Evolutionary conservation across 2,888 invertebrate genomes (phyloP).

Genomic region (Cynaeus angustus): DNA sequence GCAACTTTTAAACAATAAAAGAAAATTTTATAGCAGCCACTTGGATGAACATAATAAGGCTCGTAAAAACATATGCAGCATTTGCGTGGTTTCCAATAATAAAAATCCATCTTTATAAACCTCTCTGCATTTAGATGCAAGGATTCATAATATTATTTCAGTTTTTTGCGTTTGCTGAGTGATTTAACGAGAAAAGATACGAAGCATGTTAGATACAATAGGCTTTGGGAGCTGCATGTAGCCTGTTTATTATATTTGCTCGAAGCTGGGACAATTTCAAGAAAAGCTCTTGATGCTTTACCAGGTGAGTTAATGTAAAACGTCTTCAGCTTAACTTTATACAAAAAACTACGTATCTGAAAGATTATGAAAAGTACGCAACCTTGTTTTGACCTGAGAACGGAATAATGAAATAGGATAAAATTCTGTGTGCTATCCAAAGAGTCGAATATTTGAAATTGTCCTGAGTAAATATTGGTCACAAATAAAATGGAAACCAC

Average conservation of each 20-base stretch:
- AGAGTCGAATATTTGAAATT: too few relatives aligned
- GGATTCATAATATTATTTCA: neutral
- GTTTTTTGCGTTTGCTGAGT: constrained; percentile 3
- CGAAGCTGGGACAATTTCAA: constrained; percentile 1
- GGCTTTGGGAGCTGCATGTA: constrained; percentile 14
- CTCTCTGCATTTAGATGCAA: too few relatives aligned
- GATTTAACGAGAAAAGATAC: constrained; percentile 8
- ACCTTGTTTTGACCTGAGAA: too few relatives aligned
- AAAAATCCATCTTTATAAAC: too few relatives aligned
- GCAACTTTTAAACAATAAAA: constrained; percentile 22
- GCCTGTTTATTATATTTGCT: constrained; percentile 26
- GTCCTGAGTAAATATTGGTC: too few relatives aligned
- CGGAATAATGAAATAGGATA: too few relatives aligned
- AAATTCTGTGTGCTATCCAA: too few relatives aligned
- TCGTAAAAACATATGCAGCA: constrained; percentile 5
- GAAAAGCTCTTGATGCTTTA: constrained; percentile 22
- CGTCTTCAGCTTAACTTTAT: too few relatives aligned
- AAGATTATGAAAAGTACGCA: too few relatives aligned
- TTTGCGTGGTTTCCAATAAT: constrained; percentile 9
- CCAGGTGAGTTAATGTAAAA: constrained; percentile 1
- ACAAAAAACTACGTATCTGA: too few relatives aligned
- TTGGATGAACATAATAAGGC: constrained; percentile 9
- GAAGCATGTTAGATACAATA: constrained; percentile 23
- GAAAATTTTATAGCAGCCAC: constrained; percentile 27
- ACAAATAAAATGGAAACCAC: too few relatives aligned